Evolutionary conservation across 2,888 invertebrate species (phyloP).

Genomic region (Sericinus montela): DNA sequence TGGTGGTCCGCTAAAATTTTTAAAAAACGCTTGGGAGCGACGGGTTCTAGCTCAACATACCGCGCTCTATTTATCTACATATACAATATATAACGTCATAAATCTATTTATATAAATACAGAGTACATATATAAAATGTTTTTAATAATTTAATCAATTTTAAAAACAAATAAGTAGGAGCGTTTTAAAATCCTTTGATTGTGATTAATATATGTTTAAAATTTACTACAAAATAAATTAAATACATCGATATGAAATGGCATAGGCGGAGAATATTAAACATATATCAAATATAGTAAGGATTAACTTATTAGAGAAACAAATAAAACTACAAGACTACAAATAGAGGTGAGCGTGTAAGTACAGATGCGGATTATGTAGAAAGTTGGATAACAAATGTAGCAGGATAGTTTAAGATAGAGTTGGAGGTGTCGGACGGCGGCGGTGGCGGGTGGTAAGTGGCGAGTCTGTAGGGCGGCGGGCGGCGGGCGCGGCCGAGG

Average conservation of each 20-base stretch:
- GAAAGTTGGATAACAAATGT: background rate
- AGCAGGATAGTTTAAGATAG: background rate
- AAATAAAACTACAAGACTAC: too few species aligned
- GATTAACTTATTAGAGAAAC: too few species aligned
- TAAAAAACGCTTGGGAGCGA: background rate
- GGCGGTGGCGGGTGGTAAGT: slow-evolving; percentile 12
- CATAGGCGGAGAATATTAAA: background rate
- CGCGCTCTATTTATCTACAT: background rate
- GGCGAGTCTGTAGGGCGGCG: slow-evolving; percentile 23
- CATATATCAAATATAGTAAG: background rate
- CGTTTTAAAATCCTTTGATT: too few species aligned
- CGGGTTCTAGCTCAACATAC: slow-evolving; percentile 6
- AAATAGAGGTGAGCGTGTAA: background rate
- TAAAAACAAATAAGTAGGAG: too few species aligned
- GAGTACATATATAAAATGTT: background rate
- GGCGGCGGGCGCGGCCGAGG: slow-evolving; percentile 21
- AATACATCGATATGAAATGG: background rate
- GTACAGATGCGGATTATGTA: background rate
- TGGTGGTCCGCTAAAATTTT: slow-evolving; percentile 5
- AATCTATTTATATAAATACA: background rate
- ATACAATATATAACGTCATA: slow-evolving; percentile 2
- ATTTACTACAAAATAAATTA: background rate
- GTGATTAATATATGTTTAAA: too few species aligned
- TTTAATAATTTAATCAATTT: background rate
- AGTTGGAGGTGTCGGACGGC: background rate